Evolutionary conservation across 2,888 invertebrate genomes (phyloP).

Genomic region (Orthosia gothica): DNA sequence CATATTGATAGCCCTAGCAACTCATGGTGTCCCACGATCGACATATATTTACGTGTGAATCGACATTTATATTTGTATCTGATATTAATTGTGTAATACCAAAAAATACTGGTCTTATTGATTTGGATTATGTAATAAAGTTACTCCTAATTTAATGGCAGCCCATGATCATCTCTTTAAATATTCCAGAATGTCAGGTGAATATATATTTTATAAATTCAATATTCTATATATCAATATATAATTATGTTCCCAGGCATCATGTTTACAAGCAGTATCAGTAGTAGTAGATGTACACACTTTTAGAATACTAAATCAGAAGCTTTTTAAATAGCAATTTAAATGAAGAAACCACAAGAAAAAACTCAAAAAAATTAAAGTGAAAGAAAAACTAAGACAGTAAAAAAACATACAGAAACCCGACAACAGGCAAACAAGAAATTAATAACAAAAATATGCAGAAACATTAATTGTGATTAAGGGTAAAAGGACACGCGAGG

Average conservation of each 20-base stretch:
- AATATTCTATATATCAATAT: not conserved
- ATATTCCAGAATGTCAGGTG: too few species aligned
- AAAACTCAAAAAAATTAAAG: not conserved
- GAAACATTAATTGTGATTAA: slow-evolving; percentile 1
- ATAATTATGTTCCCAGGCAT: too few species aligned
- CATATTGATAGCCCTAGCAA: slow-evolving; percentile 3
- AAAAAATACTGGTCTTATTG: not conserved
- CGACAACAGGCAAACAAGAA: not conserved
- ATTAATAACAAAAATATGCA: not conserved
- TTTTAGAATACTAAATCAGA: not conserved
- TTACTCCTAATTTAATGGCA: not conserved
- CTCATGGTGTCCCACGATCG: slow-evolving; percentile 1
- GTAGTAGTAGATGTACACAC: too few species aligned
- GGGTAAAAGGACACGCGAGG: not conserved
- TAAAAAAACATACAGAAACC: not conserved
- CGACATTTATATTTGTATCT: too few species aligned
- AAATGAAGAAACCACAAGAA: not conserved
- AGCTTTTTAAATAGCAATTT: not conserved
- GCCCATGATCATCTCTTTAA: not conserved
- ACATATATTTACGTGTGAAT: slow-evolving; percentile 25
- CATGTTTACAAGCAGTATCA: too few species aligned
- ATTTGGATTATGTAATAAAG: not conserved
- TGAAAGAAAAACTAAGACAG: not conserved
- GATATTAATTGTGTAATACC: not conserved
- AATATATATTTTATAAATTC: not conserved